These are phyloP conservation scores for Denticeps clupeoides DNA, from an alignment of 2,797 vertebrate species.

Conservation along the genomic window DNA sequence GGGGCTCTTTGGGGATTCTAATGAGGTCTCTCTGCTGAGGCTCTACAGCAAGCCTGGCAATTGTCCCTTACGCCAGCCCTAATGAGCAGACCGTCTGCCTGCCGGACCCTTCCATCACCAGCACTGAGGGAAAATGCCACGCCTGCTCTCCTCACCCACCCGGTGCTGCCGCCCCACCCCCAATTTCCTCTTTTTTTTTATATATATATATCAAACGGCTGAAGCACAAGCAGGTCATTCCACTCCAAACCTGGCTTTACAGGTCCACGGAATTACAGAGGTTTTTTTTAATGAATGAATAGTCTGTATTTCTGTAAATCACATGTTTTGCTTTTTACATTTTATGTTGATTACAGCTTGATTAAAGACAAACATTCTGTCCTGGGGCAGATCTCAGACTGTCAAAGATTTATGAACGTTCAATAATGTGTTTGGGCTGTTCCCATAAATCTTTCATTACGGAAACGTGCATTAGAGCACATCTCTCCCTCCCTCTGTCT, in stretches of 20 bases:
- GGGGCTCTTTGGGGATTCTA: constrained; percentile 3
- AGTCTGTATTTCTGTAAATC: too few relatives aligned
- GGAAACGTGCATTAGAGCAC: constrained; percentile 8
- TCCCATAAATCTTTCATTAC: constrained; percentile 18
- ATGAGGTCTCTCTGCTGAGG: constrained; percentile 4
- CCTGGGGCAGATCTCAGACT: constrained; percentile 12
- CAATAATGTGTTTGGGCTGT: constrained; percentile 15
- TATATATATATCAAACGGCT: too few relatives aligned
- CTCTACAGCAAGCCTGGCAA: background rate
- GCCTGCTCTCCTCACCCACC: constrained; percentile 4
- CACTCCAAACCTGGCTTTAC: too few relatives aligned
- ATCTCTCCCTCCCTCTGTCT: background rate
- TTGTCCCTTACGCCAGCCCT: constrained; percentile 5
- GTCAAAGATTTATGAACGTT: constrained; percentile 22
- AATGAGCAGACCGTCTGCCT: constrained; percentile 18
- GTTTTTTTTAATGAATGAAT: too few relatives aligned
- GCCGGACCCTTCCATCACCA: constrained; percentile 7
- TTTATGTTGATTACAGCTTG: background rate
- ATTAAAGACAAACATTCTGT: background rate
- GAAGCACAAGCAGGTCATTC: too few relatives aligned
- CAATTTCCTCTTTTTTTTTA: too few relatives aligned
- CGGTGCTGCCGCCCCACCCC: background rate
- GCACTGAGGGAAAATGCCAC: background rate
- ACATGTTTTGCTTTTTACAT: background rate
- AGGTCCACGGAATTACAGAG: too few relatives aligned